Percentiles rank a stretch among this genome's conserved stretches.
phyloP scores from a whole-genome alignment of 2,797 vertebrate species.

The Gymnothorax reevesii region DNA sequence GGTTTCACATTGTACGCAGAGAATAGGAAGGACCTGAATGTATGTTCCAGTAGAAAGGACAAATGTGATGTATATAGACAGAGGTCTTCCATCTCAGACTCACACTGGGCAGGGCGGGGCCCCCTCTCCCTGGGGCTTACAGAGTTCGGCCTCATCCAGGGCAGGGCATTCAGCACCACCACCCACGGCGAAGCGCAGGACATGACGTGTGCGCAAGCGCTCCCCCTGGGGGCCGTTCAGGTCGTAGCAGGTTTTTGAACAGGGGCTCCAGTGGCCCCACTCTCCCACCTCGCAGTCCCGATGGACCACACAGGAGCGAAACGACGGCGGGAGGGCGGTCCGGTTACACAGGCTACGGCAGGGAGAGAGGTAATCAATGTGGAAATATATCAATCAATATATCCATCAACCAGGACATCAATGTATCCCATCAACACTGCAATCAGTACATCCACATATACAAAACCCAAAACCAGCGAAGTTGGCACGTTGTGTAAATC shows the following conservation, averaged over 20 bases:
- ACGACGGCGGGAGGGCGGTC: constrained; percentile 83
- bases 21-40: background rate
- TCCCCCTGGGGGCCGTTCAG: constrained; percentile 76
- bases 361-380: constrained; percentile 34
- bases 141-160: constrained; percentile 84
- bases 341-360: constrained; percentile 83
- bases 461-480: no score
- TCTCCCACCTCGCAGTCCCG: constrained; percentile 89
- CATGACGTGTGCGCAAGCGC: constrained; percentile 75
- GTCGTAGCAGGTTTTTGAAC: constrained; percentile 87
- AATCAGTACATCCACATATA: no score
- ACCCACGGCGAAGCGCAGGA: constrained; percentile 83
- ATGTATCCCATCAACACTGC: background rate
- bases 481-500: no score
- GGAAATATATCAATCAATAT: background rate
- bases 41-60: background rate
- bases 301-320: constrained; percentile 88
- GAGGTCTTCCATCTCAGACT: constrained; percentile 56
- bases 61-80: background rate
- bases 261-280: constrained; percentile 89
- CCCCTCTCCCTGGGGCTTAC: constrained; percentile 76
- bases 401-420: background rate
- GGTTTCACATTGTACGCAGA: no score
- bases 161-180: constrained; percentile 81
- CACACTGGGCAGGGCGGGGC: constrained; percentile 82